These are phyloP conservation scores for Triops cancriformis DNA, from an alignment of 1,140 invertebrate species.

Conservation along the genomic window DNA sequence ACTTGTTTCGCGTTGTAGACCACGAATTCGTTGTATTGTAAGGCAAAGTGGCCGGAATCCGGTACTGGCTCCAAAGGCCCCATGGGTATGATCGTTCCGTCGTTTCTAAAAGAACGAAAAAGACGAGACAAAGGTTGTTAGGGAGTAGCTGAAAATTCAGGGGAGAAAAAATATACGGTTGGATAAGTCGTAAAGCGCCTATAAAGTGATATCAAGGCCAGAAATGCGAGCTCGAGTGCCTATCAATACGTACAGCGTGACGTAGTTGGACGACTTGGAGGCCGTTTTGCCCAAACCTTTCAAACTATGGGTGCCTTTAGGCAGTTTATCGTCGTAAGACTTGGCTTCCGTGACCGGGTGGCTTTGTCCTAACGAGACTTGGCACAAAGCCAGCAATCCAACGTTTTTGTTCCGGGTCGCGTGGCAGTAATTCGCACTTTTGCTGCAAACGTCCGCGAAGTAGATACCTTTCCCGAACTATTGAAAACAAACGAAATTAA, in stretches of 20 bases:
- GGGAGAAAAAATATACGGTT: background rate
- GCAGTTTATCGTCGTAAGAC: conserved; percentile 37
- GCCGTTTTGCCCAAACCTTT: conserved; percentile 37
- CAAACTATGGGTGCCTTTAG: conserved; percentile 37
- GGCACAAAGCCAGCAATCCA: conserved; percentile 49
- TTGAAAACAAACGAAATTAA: background rate
- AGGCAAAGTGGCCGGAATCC: conserved; percentile 31
- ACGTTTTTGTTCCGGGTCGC: conserved; percentile 40
- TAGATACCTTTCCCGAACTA: conserved; percentile 45
- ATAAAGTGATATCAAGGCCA: background rate
- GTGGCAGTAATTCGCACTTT: conserved; percentile 55
- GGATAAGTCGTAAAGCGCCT: background rate
- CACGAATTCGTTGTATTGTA: conserved; percentile 45
- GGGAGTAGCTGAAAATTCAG: too few species aligned
- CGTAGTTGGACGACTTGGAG: conserved; percentile 28
- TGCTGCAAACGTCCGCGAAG: conserved; percentile 54
- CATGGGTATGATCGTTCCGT: conserved; percentile 33
- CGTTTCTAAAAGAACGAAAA: conserved; percentile 27
- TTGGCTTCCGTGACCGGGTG: conserved; percentile 33
- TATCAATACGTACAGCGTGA: background rate
- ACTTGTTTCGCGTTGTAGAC: conserved; percentile 44
- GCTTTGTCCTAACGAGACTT: conserved; percentile 39
- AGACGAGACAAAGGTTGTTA: too few species aligned
- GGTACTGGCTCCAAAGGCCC: conserved; percentile 30
- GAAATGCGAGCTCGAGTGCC: background rate